Base-by-base conservation (phyloP, 2,113 vertebrate species). In the Sprattus sprattus region DNA sequence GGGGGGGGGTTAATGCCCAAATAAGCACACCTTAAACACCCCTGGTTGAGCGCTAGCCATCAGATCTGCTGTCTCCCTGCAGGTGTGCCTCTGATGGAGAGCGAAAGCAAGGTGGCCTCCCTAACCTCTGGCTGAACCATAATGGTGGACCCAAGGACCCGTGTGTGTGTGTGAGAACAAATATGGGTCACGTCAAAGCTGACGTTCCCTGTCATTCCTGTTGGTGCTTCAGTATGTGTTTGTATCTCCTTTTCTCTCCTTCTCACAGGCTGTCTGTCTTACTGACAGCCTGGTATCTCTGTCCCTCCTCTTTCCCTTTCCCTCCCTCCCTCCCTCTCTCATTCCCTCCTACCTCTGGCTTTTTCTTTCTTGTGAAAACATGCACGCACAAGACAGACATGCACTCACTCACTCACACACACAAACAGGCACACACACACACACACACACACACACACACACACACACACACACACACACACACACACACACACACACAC, bases 1-100 rank as follows among this genome's bases (percentile, higher is more conserved):
- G 50, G 15, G 50, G 50, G 92, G 93, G 92, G 93, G 94, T 94
- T 94, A 94, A 94, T 95, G 91, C 93, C 93, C 94, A 93, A 92
- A 92, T 94, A 94, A 95, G 94, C 92, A 93, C 93, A 95, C 94
- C 93, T 95, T 95, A 94, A 95, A 95, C 88, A 84, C 91, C 88
- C 83, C 85, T 83, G 92, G 90, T 89, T 93, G 91, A 94, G 93
- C 92, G 85, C 89, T 2, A 10, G 88, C 91, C 91, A 90, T 88
- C 89, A 83, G 87, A 54, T 90, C 90, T 90, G 91, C 90, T 89
- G 93, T 92, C 90, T 93, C 92, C 91, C 94, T 89, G 94, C 94
- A 95, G 94, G 95, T 95, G 93, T 94, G 93, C 94, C 91, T 94
- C 95, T 94, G 91, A 95, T 90, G 88, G 25, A 28, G 25, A 28